Evolutionary conservation across 2,888 invertebrate species (phyloP).

Genomic region (Antheraea assamensis): DNA sequence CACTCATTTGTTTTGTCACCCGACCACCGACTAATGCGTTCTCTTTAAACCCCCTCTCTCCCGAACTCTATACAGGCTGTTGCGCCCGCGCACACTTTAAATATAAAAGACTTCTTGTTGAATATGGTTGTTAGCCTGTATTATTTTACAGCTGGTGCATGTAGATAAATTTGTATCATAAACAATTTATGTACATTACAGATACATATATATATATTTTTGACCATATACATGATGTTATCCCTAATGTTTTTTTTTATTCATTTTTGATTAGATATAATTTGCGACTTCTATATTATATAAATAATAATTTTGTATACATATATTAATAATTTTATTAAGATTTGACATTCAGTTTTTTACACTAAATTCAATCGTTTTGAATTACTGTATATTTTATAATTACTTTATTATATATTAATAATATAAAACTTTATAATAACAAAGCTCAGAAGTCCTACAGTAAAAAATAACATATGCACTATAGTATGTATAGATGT

Average conservation of each 20-base stretch:
- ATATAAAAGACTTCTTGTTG: neutral
- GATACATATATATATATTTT: no score
- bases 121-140: neutral
- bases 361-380: neutral
- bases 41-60: conserved; percentile 15
- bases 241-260: neutral
- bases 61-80: neutral
- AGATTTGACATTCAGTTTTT: neutral
- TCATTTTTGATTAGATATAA: neutral
- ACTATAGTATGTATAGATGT: neutral
- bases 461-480: neutral
- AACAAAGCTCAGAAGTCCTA: neutral
- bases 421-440: neutral
- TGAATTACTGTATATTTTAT: neutral
- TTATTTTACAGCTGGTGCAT: neutral
- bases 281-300: neutral
- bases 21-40: conserved; percentile 53
- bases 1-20: conserved; percentile 81
- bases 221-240: no score
- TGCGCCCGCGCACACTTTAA: conserved; percentile 1
- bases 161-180: no score
- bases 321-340: neutral
- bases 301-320: neutral
- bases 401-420: neutral
- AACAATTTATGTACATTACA: no score